Percentiles rank a stretch among this genome's conserved stretches.
Evolutionary conservation across 2,888 invertebrate species (phyloP).

Genomic region (Sicus ferrugineus): DNA sequence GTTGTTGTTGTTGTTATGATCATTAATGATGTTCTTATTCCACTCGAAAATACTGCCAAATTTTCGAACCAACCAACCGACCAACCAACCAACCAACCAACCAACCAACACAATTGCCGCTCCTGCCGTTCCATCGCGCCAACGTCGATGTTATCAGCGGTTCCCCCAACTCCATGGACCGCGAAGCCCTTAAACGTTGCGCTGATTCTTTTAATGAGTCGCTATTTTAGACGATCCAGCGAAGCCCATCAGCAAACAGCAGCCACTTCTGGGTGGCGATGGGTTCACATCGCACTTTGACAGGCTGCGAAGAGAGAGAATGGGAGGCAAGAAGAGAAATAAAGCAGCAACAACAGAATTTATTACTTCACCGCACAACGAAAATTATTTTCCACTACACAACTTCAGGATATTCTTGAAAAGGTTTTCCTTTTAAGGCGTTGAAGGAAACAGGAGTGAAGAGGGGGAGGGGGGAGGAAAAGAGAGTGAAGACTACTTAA

Average conservation of each 20-base stretch:
- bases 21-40: not conserved
- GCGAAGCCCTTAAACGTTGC: not conserved
- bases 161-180: not conserved
- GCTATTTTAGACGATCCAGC: not conserved
- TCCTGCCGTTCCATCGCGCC: too few relatives aligned
- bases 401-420: too few relatives aligned
- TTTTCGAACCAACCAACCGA: too few relatives aligned
- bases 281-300: slow-evolving; percentile 52
- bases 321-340: too few relatives aligned
- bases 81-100: too few relatives aligned
- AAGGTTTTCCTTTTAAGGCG: too few relatives aligned
- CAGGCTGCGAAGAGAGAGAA: slow-evolving; percentile 16
- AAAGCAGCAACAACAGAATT: not conserved
- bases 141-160: not conserved
- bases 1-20: not conserved
- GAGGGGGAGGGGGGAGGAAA: not conserved
- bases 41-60: too few relatives aligned
- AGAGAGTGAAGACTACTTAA: too few relatives aligned
- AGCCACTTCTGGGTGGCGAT: slow-evolving; percentile 61
- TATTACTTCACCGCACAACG: not conserved
- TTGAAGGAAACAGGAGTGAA: not conserved
- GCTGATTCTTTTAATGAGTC: too few relatives aligned
- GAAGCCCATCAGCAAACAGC: slow-evolving; percentile 42
- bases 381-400: too few relatives aligned
- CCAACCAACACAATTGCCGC: too few relatives aligned